phyloP scores from a whole-genome alignment of 2,113 vertebrate species.

The Crotalus horridus region DNA sequence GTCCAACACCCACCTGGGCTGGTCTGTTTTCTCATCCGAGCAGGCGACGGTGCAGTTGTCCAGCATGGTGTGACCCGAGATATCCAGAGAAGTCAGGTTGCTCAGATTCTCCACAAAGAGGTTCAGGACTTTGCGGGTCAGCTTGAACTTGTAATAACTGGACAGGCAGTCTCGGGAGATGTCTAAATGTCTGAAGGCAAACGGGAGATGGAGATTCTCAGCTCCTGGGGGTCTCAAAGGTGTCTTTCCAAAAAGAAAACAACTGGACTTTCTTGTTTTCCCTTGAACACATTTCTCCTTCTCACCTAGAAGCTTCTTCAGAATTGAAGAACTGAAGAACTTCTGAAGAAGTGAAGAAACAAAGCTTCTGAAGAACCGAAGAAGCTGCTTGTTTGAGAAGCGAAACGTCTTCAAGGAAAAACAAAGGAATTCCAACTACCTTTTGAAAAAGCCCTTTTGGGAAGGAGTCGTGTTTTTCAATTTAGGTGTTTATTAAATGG shows the following conservation, averaged over 20 bases:
- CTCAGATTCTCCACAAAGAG: slow-evolving; percentile 85
- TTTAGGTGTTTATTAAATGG: neutral
- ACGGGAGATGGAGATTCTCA: neutral
- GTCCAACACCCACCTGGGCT: slow-evolving; percentile 77
- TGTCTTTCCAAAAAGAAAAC: neutral
- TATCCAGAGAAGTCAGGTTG: slow-evolving; percentile 88
- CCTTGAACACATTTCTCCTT: neutral
- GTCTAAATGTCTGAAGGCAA: slow-evolving; percentile 82
- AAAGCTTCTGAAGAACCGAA: neutral
- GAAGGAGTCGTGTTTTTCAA: neutral
- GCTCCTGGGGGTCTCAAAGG: neutral
- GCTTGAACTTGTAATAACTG: slow-evolving; percentile 88
- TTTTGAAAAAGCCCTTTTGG: neutral
- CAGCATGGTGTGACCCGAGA: slow-evolving; percentile 93
- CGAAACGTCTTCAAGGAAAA: neutral
- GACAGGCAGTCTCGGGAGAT: slow-evolving; percentile 88
- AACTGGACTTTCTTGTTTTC: neutral
- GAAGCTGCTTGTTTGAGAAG: neutral
- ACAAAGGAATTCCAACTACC: neutral
- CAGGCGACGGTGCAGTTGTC: slow-evolving; percentile 91
- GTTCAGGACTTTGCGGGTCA: slow-evolving; percentile 87
- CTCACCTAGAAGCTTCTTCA: neutral
- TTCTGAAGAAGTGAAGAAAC: neutral
- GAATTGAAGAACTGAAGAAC: neutral
- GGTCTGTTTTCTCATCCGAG: slow-evolving; percentile 90